Base-by-base conservation (phyloP, 2,888 invertebrate genomes). In the Crocallis elinguaria region DNA sequence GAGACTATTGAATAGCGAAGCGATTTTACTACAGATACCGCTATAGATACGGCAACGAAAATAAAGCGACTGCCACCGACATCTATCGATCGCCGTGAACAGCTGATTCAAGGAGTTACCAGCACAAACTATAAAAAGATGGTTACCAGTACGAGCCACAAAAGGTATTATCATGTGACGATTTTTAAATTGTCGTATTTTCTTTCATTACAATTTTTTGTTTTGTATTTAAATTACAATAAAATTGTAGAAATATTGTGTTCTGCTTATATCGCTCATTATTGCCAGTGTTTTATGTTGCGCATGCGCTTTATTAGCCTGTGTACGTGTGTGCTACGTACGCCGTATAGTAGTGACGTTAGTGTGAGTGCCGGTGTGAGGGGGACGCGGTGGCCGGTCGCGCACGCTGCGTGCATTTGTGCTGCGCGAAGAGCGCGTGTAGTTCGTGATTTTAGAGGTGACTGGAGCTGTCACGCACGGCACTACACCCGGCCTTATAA, bases 41-140 rank as follows among this genome's bases (percentile, higher is more conserved):
- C 86, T 88, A 39, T 39, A 27, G 32, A 44, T 72, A 80, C 73
- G 75, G 79, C 79, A 81, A 82, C 82, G 82, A 90, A 89, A 89
- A 88, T 89, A 90, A 88, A 88, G 87, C 79, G 84, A 86, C 87
- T 80, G 79, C 77, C 86, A 89, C 88, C 84, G 91, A 91, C 91
- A 89, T 91, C 90, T 91, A 91, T 91, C 83, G 91, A 90, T 90
- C 88, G 80, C 61, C 39, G 49, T 33, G 62, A 84, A 86, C 89
- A 91, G 88, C 89, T 90, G 89, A 75, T 82, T 38, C 30, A 4
- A 11, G 21, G 75, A 60, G 84, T 84, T 88, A 83, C 88, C 81
- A 86, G 67, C 1, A 6, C 19, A 17, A 5, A 17, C n/a, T 9
- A 29, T 11, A n/a, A 29, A 29, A 25, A 25, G 7, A 9, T 1